These are phyloP conservation scores for Cervus canadensis DNA, from an alignment of 2,113 vertebrate genomes.

Conservation along the genomic window DNA sequence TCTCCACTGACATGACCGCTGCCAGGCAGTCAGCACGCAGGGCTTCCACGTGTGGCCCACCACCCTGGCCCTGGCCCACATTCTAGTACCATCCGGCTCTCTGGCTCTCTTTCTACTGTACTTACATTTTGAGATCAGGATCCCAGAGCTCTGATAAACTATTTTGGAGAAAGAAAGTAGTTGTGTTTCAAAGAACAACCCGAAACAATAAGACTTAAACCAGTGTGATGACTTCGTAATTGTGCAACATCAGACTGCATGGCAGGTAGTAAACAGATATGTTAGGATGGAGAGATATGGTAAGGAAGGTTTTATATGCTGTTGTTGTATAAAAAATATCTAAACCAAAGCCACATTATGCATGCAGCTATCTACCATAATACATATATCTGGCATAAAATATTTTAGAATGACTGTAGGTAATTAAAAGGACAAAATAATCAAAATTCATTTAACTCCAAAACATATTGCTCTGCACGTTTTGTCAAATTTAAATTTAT, in stretches of 20 bases:
- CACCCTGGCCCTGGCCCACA: not conserved
- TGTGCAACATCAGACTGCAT: not conserved
- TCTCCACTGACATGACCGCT: not conserved
- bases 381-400: constrained; percentile 3
- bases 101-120: not conserved
- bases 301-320: not conserved
- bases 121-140: not conserved
- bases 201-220: not conserved
- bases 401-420: constrained; percentile 28
- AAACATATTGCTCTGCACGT: not conserved
- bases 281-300: not conserved
- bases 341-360: not conserved
- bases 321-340: not conserved
- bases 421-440: not conserved
- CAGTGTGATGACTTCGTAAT: not conserved
- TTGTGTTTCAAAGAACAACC: not conserved
- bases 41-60: not conserved
- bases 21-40: not conserved
- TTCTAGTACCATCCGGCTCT: not conserved
- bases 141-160: not conserved
- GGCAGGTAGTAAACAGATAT: not conserved
- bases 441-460: not conserved
- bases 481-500: constrained; percentile 31
- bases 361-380: constrained; percentile 3
- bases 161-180: not conserved